Evolutionary conservation across 2,888 invertebrate genomes (phyloP), one percentile per base, ranked within the genome.

Genomic region (Drosophila sordidula): DNA sequence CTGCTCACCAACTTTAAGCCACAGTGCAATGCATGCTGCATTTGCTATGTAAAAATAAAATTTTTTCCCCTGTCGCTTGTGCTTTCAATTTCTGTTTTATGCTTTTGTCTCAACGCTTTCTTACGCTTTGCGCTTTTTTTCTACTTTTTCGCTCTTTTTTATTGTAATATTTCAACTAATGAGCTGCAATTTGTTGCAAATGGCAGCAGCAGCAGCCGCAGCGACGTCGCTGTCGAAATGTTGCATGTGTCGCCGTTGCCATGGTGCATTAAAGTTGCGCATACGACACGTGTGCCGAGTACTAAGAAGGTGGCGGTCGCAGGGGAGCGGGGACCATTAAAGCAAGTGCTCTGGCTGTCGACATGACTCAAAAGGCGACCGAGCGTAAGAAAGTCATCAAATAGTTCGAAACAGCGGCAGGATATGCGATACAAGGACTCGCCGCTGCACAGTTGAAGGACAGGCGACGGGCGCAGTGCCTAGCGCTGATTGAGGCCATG

Each of bases 111-210:
- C 75, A 58, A 41, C 68, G 49, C 8, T 57, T 77, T 83, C 51
- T 59, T 59, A 9, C 29, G 47, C 51, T 29, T 58, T 51, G 6
- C 32, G 2, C 11, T 42, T 39, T 12, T 22, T 29, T 42, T 16
- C 36, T 18, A 49, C 12, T 39, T 25, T 44, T 11, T 34, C 14
- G 42, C 26, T 14, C 44, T n/a, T 51, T 29, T 14, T 22, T 22
- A 47, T 32, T 49, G 63, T 46, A 67, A 79, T 70, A 70, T 70
- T 70, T 70, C 67, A 79, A 70, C 88, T 85, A 88, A 87, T 87
- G 84, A 85, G 88, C 77, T 72, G 84, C 83, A 82, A 87, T 85
- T 85, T 86, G 86, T 72, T 72, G 70, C 83, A 81, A 87, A 61
- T 76, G 87, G 87, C 77, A 69, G 79, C 59, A 36, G 63, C 41